These are phyloP conservation scores for Rhynchophorus ferrugineus DNA, from an alignment of 1,140 invertebrate species.

Conservation along the genomic window DNA sequence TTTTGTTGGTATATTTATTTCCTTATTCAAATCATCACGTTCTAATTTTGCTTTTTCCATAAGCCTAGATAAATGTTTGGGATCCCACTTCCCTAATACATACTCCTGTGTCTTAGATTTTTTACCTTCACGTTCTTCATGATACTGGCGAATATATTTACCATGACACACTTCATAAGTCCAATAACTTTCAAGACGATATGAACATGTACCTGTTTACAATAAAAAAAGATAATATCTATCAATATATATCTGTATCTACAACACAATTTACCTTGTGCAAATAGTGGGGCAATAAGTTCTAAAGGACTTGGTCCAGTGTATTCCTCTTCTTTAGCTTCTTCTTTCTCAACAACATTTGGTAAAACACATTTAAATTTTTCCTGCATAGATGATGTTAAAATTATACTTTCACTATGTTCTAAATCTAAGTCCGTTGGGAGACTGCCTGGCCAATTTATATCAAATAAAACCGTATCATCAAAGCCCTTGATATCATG, in stretches of 20 bases:
- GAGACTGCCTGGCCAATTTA: constrained; percentile 68
- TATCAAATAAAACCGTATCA: constrained; percentile 71
- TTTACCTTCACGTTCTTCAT: constrained; percentile 87
- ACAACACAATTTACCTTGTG: constrained; percentile 40
- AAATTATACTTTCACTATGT: constrained; percentile 45
- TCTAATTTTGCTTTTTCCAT: constrained; percentile 50
- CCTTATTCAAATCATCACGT: constrained; percentile 43
- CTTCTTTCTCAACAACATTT: constrained; percentile 51
- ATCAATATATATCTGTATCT: neutral
- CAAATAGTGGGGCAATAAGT: constrained; percentile 68
- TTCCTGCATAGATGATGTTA: constrained; percentile 60
- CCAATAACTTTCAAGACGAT: constrained; percentile 91
- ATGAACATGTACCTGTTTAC: constrained; percentile 59
- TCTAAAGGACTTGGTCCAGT: constrained; percentile 67
- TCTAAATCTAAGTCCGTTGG: constrained; percentile 44
- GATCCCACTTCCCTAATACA: constrained; percentile 67
- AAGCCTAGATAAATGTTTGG: constrained; percentile 43
- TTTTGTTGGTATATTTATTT: constrained; percentile 49
- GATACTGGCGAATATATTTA: constrained; percentile 82
- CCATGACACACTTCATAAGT: constrained; percentile 97
- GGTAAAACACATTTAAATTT: constrained; percentile 71
- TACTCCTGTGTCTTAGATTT: constrained; percentile 75
- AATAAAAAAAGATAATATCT: constrained; percentile 35
- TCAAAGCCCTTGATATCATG: constrained; percentile 68
- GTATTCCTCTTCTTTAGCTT: constrained; percentile 50